A percentile compares a stretch with the other conserved stretches of the same genome.
Evolutionary conservation across 2,888 invertebrate genomes (phyloP).

Genomic region (Alloplasta piceator): DNA sequence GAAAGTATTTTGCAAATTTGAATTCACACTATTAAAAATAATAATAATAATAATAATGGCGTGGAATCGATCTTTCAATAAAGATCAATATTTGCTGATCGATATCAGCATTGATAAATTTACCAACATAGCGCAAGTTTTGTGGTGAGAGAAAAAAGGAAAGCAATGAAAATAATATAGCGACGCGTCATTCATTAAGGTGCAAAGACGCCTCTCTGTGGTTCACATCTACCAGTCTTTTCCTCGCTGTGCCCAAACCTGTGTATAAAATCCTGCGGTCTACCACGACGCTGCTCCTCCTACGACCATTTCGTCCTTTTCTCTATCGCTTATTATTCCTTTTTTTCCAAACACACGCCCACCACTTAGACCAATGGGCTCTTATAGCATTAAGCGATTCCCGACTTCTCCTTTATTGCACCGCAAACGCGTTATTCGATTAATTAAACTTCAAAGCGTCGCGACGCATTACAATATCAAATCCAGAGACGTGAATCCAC

Average conservation of each 20-base stretch:
- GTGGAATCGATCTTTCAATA: neutral
- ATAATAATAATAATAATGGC: neutral
- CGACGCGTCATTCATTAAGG: slow-evolving; percentile 51
- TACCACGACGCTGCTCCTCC: slow-evolving; percentile 70
- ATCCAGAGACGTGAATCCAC: neutral
- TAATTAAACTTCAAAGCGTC: slow-evolving; percentile 47
- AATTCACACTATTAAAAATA: too few species aligned
- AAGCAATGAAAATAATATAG: slow-evolving; percentile 37
- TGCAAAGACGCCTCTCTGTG: slow-evolving; percentile 43
- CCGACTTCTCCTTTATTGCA: slow-evolving; percentile 27
- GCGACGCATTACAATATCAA: neutral
- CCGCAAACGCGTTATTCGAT: slow-evolving; percentile 39
- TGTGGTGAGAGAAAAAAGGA: slow-evolving; percentile 15
- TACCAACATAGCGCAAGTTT: slow-evolving; percentile 16
- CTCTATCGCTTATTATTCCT: slow-evolving; percentile 38
- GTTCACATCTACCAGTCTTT: slow-evolving; percentile 41
- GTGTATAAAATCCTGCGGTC: slow-evolving; percentile 77
- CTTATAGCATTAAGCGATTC: slow-evolving; percentile 53
- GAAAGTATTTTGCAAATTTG: too few species aligned
- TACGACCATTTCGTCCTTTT: slow-evolving; percentile 48
- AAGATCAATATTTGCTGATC: too few species aligned
- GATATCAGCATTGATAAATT: slow-evolving; percentile 52
- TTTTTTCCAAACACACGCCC: slow-evolving; percentile 57
- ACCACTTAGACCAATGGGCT: slow-evolving; percentile 63
- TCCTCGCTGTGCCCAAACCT: neutral